Evolutionary conservation across 2,888 invertebrate species (phyloP).

Genomic region (Morpho helenor): DNA sequence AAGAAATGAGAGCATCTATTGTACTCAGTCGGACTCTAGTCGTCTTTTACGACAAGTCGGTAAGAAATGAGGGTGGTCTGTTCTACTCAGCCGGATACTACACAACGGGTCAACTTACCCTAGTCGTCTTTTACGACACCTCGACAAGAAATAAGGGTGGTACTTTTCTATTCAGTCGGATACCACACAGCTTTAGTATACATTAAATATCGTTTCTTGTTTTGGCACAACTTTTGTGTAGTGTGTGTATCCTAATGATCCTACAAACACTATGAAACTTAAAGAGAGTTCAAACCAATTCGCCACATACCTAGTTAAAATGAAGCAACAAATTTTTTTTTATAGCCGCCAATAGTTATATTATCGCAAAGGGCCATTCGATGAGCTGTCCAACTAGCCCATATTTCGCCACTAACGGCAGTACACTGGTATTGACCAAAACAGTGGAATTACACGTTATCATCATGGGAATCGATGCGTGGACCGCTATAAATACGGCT

Average conservation of each 20-base stretch:
- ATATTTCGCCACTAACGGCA: slow-evolving; percentile 31
- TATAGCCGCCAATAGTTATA: slow-evolving; percentile 21
- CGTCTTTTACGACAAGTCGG: background rate
- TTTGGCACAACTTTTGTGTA: too few species aligned
- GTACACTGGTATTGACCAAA: slow-evolving; percentile 33
- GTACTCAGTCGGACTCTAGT: background rate
- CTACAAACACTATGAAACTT: too few species aligned
- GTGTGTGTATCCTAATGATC: background rate
- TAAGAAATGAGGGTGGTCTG: too few species aligned
- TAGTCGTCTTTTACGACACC: too few species aligned
- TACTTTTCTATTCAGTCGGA: too few species aligned
- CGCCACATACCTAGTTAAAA: slow-evolving; percentile 1
- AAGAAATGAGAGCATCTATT: too few species aligned
- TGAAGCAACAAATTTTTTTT: slow-evolving; percentile 12
- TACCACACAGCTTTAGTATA: too few species aligned
- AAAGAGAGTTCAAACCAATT: too few species aligned
- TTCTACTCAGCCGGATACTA: too few species aligned
- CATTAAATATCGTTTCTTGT: too few species aligned
- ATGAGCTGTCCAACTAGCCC: slow-evolving; percentile 20
- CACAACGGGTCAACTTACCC: too few species aligned
- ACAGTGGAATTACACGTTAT: slow-evolving; percentile 40
- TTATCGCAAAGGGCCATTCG: slow-evolving; percentile 21
- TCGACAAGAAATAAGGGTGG: too few species aligned
- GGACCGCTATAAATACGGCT: slow-evolving; percentile 43
- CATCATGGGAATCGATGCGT: slow-evolving; percentile 41